A percentile compares a stretch with the other conserved stretches of the same genome.
phyloP scores from a whole-genome alignment of 2,888 invertebrate species.

The Philonicus albiceps region DNA sequence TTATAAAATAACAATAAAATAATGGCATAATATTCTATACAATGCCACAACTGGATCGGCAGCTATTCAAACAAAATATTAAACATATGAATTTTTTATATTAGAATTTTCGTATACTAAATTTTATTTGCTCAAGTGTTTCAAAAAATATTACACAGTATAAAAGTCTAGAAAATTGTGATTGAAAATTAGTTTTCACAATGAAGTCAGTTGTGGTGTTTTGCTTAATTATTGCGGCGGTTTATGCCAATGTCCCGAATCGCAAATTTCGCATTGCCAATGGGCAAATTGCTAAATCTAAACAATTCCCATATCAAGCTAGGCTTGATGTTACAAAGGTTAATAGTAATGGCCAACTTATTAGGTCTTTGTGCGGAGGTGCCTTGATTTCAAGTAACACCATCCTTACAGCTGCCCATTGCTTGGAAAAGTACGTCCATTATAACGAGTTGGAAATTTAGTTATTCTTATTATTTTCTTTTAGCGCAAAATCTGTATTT shows the following conservation, averaged over 20 bases:
- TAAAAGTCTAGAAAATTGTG: background rate
- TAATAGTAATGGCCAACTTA: background rate
- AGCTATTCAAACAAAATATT: background rate
- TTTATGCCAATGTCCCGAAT: background rate
- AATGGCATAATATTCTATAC: background rate
- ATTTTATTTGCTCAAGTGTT: background rate
- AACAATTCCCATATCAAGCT: background rate
- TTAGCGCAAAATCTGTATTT: background rate
- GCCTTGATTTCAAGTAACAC: slow-evolving; percentile 55
- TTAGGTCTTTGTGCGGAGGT: slow-evolving; percentile 50
- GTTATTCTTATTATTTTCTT: background rate
- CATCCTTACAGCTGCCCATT: slow-evolving; percentile 58
- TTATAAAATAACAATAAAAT: no score
- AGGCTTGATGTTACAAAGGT: background rate
- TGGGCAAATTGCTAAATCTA: background rate
- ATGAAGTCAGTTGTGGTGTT: background rate
- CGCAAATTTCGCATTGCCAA: background rate
- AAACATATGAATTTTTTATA: background rate
- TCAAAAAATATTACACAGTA: background rate
- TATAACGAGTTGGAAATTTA: background rate
- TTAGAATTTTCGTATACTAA: background rate
- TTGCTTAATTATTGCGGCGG: background rate
- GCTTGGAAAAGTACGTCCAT: slow-evolving; percentile 53
- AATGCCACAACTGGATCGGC: background rate
- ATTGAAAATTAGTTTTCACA: background rate